Evolutionary conservation across 2,888 invertebrate genomes (phyloP), one percentile per base, ranked within the genome.

Genomic region (Hylaea fasciaria): DNA sequence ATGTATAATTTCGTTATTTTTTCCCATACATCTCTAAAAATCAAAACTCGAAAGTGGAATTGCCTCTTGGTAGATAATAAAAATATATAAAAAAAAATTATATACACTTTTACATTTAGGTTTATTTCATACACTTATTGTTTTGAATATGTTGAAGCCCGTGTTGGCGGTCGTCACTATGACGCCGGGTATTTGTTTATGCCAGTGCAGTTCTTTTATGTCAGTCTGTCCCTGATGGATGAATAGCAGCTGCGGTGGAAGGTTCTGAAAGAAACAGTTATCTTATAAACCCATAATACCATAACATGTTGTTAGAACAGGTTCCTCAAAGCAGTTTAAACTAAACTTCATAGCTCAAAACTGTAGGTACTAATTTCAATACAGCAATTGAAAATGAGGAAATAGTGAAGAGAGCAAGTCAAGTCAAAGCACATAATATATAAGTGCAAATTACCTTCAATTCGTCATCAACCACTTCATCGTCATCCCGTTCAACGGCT

Each of bases 161-260:
- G 96, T 96, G 71, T 96, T 95, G 11, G 99, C 98, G 29, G 99
- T 99, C 62, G 98, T 98, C 47, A 99, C 93, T 50, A 99, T 94
- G 0, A 97, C 95, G 10, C 99, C 99, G 0, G 98, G 96, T 66
- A 99, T 94, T 91, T 99, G 99, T 28, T 96, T 95, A 89, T 99
- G 99, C 99, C 99, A 99, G 83, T 99, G 99, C 32, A 99, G 89
- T 92, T 99, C 99, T 85, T 99, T 99, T 57, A 99, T 96, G 83
- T 99, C 98, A 59, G 95, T 96, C 86, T 99, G 99, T 43, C 99
- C 99, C 93, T 98, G 98, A 83, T 99, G 99, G 70, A 99, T 98
- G 85, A 99, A 99, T 65, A 99, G 91, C 48, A 99, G 89, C 85
- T 99, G 99, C 0, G 99, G 98, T 28, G 99, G 99, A 53, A 99